phyloP scores from a whole-genome alignment of 2,797 vertebrate genomes.

The Rhodeus uyekii region DNA sequence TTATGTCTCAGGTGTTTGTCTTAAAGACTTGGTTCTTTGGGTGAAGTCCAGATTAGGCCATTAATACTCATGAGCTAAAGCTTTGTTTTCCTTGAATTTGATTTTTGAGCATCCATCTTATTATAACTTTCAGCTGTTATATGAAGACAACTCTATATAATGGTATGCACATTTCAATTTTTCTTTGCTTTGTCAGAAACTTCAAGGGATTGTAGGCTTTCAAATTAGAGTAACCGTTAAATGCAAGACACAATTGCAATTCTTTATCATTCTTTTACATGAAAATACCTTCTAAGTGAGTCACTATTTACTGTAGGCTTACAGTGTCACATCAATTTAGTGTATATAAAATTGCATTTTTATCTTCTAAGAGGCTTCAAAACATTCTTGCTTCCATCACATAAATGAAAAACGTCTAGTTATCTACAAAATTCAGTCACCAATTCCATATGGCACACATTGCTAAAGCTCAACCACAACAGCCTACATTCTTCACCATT shows the following conservation, averaged over 20 bases:
- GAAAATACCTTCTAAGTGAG: background rate
- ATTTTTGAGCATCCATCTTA: background rate
- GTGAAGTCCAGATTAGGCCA: background rate
- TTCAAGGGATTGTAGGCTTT: background rate
- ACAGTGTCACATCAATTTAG: background rate
- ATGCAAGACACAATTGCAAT: background rate
- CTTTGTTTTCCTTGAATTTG: background rate
- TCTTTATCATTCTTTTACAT: background rate
- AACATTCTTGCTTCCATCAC: slow-evolving; percentile 13
- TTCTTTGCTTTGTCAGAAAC: background rate
- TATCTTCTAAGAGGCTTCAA: slow-evolving; percentile 20
- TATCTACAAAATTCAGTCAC: slow-evolving; percentile 47
- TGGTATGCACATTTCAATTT: background rate
- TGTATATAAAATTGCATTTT: background rate
- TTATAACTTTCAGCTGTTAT: too few species aligned
- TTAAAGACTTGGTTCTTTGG: background rate
- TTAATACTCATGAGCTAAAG: background rate
- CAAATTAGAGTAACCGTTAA: background rate
- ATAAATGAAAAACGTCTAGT: slow-evolving; percentile 38
- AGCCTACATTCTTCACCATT: slow-evolving; percentile 42
- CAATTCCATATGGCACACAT: slow-evolving; percentile 40
- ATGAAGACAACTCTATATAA: background rate
- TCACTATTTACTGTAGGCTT: background rate
- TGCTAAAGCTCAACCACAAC: slow-evolving; percentile 32
- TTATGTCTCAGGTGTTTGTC: background rate